These are phyloP conservation scores for Eriocheir sinensis DNA, from an alignment of 1,140 invertebrate genomes.

Conservation along the genomic window DNA sequence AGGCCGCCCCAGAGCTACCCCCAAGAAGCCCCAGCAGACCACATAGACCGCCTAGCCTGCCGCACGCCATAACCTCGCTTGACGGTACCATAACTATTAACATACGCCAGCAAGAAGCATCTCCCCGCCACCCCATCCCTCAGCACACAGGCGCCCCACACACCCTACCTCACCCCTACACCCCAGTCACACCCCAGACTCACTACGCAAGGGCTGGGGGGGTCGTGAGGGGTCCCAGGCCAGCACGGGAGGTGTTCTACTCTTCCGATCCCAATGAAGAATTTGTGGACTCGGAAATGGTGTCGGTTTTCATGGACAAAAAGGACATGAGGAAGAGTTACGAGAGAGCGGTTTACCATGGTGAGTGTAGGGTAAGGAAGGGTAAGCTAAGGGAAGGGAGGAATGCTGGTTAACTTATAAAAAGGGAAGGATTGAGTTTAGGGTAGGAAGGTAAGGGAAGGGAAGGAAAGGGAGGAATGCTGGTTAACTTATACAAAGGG, in stretches of 20 bases:
- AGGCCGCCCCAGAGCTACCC: not conserved
- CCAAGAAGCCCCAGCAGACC: not conserved
- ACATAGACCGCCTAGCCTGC: not conserved
- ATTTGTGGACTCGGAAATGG: constrained; percentile 75
- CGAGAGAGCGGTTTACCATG: constrained; percentile 70
- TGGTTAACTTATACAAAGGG: too few species aligned
- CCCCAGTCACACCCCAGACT: not conserved
- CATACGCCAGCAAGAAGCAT: constrained; percentile 57
- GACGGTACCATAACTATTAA: constrained; percentile 72
- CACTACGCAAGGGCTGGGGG: not conserved
- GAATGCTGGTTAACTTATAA: too few species aligned
- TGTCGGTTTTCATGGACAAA: constrained; percentile 70
- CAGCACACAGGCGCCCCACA: not conserved
- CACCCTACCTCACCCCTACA: not conserved
- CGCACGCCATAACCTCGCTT: constrained; percentile 61
- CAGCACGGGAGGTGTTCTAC: constrained; percentile 66
- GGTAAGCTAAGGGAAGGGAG: too few species aligned
- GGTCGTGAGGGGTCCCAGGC: not conserved
- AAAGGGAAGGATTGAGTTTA: too few species aligned
- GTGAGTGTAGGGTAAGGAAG: too few species aligned
- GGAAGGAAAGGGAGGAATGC: too few species aligned
- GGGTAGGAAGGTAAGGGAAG: too few species aligned
- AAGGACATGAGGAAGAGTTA: constrained; percentile 62
- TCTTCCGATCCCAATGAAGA: constrained; percentile 77
- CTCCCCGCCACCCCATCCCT: not conserved